Evolutionary conservation across 2,797 vertebrate species (phyloP), one percentile per base, ranked within the genome.

Genomic region (Thaleichthys pacificus): DNA sequence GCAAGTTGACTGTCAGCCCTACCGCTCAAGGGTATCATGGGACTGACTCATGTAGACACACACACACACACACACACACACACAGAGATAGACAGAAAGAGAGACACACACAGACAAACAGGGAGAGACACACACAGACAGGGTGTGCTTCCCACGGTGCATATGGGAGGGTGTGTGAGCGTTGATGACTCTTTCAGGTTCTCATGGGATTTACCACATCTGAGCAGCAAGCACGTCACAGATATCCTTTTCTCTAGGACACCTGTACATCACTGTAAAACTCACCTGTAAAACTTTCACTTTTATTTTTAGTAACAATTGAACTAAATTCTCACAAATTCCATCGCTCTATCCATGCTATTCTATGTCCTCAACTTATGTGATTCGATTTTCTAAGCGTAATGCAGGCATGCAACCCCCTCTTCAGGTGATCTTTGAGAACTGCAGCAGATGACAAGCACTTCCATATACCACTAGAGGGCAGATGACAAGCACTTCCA

Each of bases 31-130:
- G 4, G 4, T 17, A 17, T 56, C 51, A 17, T 17, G 19, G 51
- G 51, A n/a, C 19, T 17, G 4, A 56, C 19, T 56, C 51, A 56
- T n/a, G 15, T 7, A 56, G 15, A 56, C 15, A 17, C 19, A 5
- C 51, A 73, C 58, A 61, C 58, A 28, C 58, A 61, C 1, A 61
- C 9, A 61, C 9, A 26, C 58, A 61, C 58, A 61, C 22, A 60
- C 8, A 60, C 22, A 26, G 1, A 61, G 12, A 60, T 49, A 58
- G 49, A 26, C n/a, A 21, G 5, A 12, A 15, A 63, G 1, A 56
- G 19, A 65, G 26, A 24, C 30, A 73, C 58, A 61, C 58, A 61
- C 58, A 61, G 8, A 61, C 9, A 61, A 2, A 26, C 58, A 28
- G 8, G 26, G 21, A 58, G 19, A 61, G 7, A 61, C 58, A 61